phyloP scores from a whole-genome alignment of 2,888 invertebrate genomes.

The Ashinkailepas kermadecensis region DNA sequence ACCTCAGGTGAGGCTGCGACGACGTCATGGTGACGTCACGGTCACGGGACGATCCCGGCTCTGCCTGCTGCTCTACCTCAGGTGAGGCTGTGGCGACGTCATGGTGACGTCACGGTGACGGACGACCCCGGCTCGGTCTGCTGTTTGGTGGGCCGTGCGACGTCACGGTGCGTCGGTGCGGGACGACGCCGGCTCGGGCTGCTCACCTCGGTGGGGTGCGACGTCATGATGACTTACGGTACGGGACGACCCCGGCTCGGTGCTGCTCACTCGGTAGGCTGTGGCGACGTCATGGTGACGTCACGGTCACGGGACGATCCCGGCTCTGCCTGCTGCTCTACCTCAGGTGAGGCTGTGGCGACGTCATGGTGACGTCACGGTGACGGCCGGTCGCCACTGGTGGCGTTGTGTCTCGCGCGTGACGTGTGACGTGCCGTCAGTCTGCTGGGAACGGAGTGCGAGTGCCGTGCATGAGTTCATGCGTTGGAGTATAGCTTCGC shows the following conservation, averaged over 20 bases:
- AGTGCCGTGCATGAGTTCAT: too few species aligned
- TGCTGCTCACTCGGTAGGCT: slow-evolving; percentile 54
- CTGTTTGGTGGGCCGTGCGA: too few species aligned
- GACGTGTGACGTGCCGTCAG: too few species aligned
- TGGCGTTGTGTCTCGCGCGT: too few species aligned
- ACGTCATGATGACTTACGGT: slow-evolving; percentile 61
- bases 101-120: slow-evolving; percentile 63
- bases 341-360: slow-evolving; percentile 45
- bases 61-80: slow-evolving; percentile 67
- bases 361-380: slow-evolving; percentile 74
- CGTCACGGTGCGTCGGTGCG: slow-evolving; percentile 44
- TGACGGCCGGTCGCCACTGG: slow-evolving; percentile 50
- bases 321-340: slow-evolving; percentile 59
- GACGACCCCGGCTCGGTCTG: slow-evolving; percentile 45
- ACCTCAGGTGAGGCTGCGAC: slow-evolving; percentile 49
- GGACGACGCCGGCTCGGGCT: slow-evolving; percentile 45
- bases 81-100: slow-evolving; percentile 33
- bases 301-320: slow-evolving; percentile 33
- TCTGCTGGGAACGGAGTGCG: too few species aligned
- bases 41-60: slow-evolving; percentile 31
- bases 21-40: slow-evolving; percentile 61
- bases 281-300: slow-evolving; percentile 61
- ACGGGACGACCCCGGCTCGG: slow-evolving; percentile 38
- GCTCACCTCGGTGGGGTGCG: slow-evolving; percentile 53
- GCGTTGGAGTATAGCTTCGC: too few species aligned